Evolutionary conservation across 30 jellyfish, hydroid and myxozoan genomes (phyloP), one percentile per base, ranked within the genome.

Genomic region (Turritopsis dohrnii): DNA sequence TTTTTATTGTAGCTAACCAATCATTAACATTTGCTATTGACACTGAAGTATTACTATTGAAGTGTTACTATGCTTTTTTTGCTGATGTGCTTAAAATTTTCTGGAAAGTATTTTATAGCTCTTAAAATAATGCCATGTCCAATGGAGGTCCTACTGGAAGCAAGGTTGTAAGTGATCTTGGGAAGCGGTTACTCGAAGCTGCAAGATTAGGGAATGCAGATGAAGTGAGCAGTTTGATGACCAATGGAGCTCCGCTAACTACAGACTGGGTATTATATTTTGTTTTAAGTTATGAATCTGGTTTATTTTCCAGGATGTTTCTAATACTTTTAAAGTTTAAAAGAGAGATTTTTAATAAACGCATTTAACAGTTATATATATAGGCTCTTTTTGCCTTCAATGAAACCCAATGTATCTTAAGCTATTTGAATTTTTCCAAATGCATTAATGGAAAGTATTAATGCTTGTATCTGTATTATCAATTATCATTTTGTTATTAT

Each of bases 241-340:
- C 94, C 71, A 91, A 85, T 66, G 97, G 97, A 1, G 97, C 97
- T 9, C 97, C 97, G n/a, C 91, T 91, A 0, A 91, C 97, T 41
- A 85, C 96, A 29, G 97, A 91, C 66, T 91, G 97, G 97, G 97
- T 91, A 83, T 8, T 13, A 30, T 20, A 27, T 79, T 79, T 79
- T 79, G 5, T 79, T 7, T 79, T 23, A 29, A 76, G 29, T n/a
- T n/a, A n/a, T n/a, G n/a, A n/a, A n/a, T n/a, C n/a, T n/a, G n/a
- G n/a, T n/a, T n/a, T n/a, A 76, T 41, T 41, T 41, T 41, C 13
- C 60, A 41, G 5, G 13, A 41, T 41, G 60, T 41, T 41, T 41
- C 5, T 41, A 41, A 41, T 3, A 41, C 60, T 13, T 76, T 18
- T 23, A 17, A 76, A 18, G 17, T 76, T 19, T 16, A 76, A 28